Evolutionary conservation across 2,888 invertebrate genomes (phyloP).

Genomic region (Lasius platythorax): DNA sequence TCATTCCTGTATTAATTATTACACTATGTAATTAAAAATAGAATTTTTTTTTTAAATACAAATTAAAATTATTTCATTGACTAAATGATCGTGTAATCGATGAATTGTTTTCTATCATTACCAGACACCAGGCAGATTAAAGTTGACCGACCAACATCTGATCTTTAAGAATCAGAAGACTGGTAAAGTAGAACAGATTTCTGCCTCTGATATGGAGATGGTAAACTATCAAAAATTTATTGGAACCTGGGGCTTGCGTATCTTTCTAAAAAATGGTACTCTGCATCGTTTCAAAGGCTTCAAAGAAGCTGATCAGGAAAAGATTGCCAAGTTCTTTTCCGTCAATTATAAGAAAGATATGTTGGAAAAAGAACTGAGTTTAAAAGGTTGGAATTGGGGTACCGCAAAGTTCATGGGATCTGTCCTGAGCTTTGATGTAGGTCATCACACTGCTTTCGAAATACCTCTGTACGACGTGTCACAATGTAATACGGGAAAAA

Average conservation of each 20-base stretch:
- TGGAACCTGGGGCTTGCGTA: conserved; percentile 95
- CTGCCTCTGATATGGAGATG: conserved; percentile 93
- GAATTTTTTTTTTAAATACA: not conserved
- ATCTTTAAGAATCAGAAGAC: conserved; percentile 98
- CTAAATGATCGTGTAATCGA: not conserved
- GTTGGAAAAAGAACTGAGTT: conserved; percentile 95
- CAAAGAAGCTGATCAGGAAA: conserved; percentile 97
- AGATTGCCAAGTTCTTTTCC: conserved; percentile 95
- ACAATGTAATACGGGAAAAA: conserved; percentile 98
- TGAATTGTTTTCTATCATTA: not conserved
- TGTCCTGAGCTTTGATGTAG: conserved; percentile 94
- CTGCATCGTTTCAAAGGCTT: conserved; percentile 97
- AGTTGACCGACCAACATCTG: conserved; percentile 96
- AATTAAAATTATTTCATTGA: conserved; percentile 15
- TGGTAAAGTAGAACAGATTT: conserved; percentile 97
- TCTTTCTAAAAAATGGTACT: conserved; percentile 96
- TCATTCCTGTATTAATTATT: not conserved
- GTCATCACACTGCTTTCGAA: conserved; percentile 95
- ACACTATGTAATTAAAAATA: not conserved
- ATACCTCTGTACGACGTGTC: conserved; percentile 98
- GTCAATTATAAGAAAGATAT: conserved; percentile 94
- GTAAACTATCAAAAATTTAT: conserved; percentile 97
- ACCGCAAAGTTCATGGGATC: conserved; percentile 97
- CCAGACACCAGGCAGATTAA: conserved; percentile 96
- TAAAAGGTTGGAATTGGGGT: conserved; percentile 99